These are phyloP conservation scores for Trinorchestia longiramus DNA, from an alignment of 1,140 invertebrate genomes.

Conservation along the genomic window DNA sequence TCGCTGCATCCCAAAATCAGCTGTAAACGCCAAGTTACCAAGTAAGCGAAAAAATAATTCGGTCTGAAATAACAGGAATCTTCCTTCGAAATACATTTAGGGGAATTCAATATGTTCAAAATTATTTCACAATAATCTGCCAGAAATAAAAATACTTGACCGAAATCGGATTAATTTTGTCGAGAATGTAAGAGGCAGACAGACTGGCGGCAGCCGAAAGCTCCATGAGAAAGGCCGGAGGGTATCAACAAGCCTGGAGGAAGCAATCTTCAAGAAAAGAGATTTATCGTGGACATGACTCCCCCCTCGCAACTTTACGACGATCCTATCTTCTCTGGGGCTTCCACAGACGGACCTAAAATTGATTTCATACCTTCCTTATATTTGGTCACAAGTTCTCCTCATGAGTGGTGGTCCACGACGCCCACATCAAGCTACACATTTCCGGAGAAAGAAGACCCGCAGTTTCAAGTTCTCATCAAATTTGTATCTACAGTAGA, in stretches of 20 bases:
- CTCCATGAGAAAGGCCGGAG: neutral
- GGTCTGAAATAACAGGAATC: neutral
- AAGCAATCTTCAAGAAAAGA: slow-evolving; percentile 41
- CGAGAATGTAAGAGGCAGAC: neutral
- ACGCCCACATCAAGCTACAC: neutral
- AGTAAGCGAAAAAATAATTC: neutral
- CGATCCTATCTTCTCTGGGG: slow-evolving; percentile 26
- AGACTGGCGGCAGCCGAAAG: neutral
- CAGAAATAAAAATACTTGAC: neutral
- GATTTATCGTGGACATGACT: slow-evolving; percentile 41
- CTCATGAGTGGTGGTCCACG: neutral
- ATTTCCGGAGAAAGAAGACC: neutral
- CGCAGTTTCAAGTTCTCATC: neutral
- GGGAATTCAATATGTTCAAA: neutral
- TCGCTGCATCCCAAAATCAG: neutral
- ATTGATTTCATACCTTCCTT: slow-evolving; percentile 45
- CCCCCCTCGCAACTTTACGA: slow-evolving; percentile 45
- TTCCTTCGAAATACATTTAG: neutral
- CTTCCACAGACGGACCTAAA: slow-evolving; percentile 15
- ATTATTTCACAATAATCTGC: neutral
- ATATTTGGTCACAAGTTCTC: neutral
- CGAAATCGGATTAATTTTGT: neutral
- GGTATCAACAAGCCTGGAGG: slow-evolving; percentile 19
- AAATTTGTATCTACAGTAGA: neutral
- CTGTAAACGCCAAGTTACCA: neutral